Evolutionary conservation across 2,797 vertebrate species (phyloP), one percentile per base, ranked within the genome.

Genomic region (Okamejei kenojei): DNA sequence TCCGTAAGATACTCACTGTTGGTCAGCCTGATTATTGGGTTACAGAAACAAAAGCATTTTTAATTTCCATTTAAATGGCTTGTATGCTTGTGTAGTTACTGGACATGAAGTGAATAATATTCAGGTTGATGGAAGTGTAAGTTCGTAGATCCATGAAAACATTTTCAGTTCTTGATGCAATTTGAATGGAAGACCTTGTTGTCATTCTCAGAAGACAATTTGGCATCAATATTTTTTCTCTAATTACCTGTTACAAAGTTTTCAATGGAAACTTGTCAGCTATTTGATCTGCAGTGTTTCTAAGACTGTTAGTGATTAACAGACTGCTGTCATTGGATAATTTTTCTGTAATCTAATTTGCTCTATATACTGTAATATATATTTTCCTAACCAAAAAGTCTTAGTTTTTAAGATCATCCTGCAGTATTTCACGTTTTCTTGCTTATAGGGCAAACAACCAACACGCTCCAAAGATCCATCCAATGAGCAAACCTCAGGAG

Each of bases 241-340:
- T 17, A 76, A 76, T 76, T 92, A 29, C 23, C n/a, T 11, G 15
- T 91, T 76, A 45, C 35, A 76, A 29, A 76, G 38, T 45, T 91
- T 91, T 74, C 68, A 45, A 38, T 74, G 6, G 21, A 74, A 73
- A 23, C 23, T 26, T 54, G 84, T 11, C n/a, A 74, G 68, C 1
- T 91, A 73, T 90, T 68, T 73, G 23, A 90, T 73, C 35, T 73
- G 68, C 73, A 29, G 7, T 23, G 15, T 9, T 21, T 68, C 71
- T 91, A 35, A 45, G 71, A 92, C 5, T 45, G 71, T 92, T 92
- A 92, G 68, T 92, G 26, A 29, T 76, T 92, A 54, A 17, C 38
- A 92, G n/a, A 6, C 38, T 74, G 26, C 71, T 76, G 71, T 45
- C 3, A 76, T 15, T 45, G 23, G 11, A 29, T 35, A 92, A 76